Percentiles rank a stretch among this genome's conserved stretches.
These are phyloP conservation scores for Smutsia temminckii DNA, from an alignment of 2,797 vertebrate species.

Conservation along the genomic window DNA sequence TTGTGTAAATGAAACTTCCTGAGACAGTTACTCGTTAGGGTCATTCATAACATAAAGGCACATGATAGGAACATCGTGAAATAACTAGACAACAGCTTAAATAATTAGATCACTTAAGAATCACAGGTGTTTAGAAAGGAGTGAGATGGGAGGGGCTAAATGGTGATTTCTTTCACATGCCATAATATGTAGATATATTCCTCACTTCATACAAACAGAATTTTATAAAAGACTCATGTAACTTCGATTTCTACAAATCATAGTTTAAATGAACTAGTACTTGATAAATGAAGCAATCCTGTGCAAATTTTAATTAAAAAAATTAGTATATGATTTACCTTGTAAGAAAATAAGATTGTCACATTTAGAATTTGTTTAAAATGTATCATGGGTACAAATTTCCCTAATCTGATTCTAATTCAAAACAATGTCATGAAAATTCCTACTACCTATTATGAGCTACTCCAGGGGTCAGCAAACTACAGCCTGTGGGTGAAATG, in stretches of 20 bases:
- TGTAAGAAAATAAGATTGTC: not conserved
- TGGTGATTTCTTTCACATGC: not conserved
- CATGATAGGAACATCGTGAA: not conserved
- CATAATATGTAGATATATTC: not conserved
- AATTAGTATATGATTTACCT: not conserved
- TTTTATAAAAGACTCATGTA: not conserved
- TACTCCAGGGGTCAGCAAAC: not conserved
- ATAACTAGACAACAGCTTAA: not conserved
- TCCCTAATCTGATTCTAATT: not conserved
- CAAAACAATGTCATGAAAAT: not conserved
- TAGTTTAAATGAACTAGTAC: not conserved
- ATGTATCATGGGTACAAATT: not conserved
- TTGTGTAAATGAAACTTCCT: not conserved
- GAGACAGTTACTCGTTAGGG: not conserved
- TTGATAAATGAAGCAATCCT: not conserved
- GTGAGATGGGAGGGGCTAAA: not conserved
- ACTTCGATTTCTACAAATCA: constrained; percentile 34
- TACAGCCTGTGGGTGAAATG: not conserved
- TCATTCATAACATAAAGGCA: not conserved
- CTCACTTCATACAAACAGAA: constrained; percentile 3
- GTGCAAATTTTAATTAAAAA: not conserved
- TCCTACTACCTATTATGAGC: not conserved
- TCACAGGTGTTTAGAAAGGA: not conserved
- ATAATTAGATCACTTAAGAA: constrained; percentile 9
- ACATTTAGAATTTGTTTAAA: constrained; percentile 8